Evolutionary conservation across 2,888 invertebrate species (phyloP), one percentile per base, ranked within the genome.

Genomic region (Andrena bucephala): DNA sequence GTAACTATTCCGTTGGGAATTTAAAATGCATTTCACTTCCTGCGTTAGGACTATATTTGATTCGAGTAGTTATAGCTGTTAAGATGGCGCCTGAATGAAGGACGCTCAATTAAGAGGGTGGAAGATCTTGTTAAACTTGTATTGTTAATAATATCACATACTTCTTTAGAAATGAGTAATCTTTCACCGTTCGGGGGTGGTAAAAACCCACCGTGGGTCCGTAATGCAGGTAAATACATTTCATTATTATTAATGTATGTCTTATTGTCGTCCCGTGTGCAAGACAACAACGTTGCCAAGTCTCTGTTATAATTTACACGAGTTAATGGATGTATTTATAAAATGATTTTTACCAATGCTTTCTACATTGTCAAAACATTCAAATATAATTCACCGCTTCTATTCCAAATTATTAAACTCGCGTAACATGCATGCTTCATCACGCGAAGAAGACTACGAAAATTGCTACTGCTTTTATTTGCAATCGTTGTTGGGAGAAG

Each of bases 151-250:
- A 71, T 57, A 74, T 62, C 52, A 77, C 69, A 50, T 72, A 60
- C 67, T 73, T 36, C 57, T 31, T 81, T 70, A 70, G 83, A 85
- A 83, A 95, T 95, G 94, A 95, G 95, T 91, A 95, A 95, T 88
- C 92, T 95, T 78, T 94, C 95, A 60, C 95, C 95, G 54, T 95
- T 95, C 88, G 96, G 96, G 85, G 96, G 95, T 81, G 95, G 96
- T 82, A 97, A 98, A 94, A 98, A 97, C 94, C 97, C 97, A 72
- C 97, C 98, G 81, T 98, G 98, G 97, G 97, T 96, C 87, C 95
- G 97, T 82, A 95, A 96, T 78, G 92, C 94, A 90, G 94, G 94
- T 93, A 94, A 94, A 80, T 27, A 8, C 16, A 31, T 42, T 57
- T 59, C 29, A 33, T 71, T 42, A 29, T 69, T 42, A 70, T 52